phyloP scores from a whole-genome alignment of 2,113 vertebrate species.

The Tragelaphus imberbis region DNA sequence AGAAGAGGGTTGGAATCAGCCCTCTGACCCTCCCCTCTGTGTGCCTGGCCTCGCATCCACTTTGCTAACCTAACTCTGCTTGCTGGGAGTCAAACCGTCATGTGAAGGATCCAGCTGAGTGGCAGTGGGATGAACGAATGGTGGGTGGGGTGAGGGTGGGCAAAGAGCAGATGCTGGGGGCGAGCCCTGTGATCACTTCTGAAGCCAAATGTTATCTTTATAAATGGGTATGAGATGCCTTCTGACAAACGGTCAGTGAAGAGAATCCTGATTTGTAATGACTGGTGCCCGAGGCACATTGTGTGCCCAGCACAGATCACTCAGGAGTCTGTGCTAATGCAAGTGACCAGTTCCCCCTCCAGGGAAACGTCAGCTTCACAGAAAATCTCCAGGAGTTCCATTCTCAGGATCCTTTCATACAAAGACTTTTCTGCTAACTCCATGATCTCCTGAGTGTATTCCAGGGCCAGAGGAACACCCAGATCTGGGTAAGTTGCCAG shows the following conservation, averaged over 20 bases:
- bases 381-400: not conserved
- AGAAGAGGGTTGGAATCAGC: not conserved
- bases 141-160: not conserved
- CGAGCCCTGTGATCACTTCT: not conserved
- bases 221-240: not conserved
- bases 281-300: accelerated
- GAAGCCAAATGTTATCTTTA: not conserved
- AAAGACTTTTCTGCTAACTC: not conserved
- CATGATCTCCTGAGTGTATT: not conserved
- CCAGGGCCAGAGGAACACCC: not conserved
- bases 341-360: not conserved
- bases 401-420: not conserved
- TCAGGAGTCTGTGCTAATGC: not conserved
- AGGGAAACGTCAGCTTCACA: not conserved
- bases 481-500: not conserved
- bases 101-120: not conserved
- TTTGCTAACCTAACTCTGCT: not conserved
- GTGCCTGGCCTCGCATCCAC: not conserved
- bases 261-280: not conserved
- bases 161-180: not conserved
- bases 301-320: too few relatives aligned
- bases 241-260: not conserved
- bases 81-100: not conserved
- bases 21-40: accelerated
- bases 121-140: not conserved